phyloP scores from a whole-genome alignment of 2,797 vertebrate species.

The Cynopterus sphinx region DNA sequence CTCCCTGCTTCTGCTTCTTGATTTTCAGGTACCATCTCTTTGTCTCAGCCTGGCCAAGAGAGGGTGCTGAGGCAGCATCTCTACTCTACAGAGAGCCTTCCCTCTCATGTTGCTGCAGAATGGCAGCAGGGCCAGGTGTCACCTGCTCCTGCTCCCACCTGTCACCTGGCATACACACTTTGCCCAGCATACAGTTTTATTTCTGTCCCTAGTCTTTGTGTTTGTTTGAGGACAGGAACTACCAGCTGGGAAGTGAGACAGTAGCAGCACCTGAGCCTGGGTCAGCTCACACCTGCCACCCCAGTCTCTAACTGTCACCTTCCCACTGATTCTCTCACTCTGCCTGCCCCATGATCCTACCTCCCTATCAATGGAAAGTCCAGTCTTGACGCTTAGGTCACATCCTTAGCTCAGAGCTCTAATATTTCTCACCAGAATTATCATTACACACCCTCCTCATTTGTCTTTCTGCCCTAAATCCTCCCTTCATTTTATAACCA shows the following conservation, averaged over 20 bases:
- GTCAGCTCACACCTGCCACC: not conserved
- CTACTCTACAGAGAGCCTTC: not conserved
- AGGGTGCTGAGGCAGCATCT: not conserved
- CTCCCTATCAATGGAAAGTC: not conserved
- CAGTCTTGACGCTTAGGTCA: not conserved
- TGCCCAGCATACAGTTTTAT: not conserved
- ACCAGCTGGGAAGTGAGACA: not conserved
- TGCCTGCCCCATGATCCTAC: not conserved
- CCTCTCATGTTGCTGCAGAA: not conserved
- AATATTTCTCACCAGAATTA: not conserved
- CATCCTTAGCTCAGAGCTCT: not conserved
- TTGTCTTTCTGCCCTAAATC: not conserved
- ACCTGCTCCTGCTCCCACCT: not conserved
- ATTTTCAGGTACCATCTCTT: not conserved
- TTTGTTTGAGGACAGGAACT: conserved; percentile 55
- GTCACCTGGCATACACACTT: not conserved
- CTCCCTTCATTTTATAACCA: not conserved
- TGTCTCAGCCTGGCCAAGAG: not conserved
- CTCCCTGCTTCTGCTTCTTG: not conserved
- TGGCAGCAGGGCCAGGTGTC: not conserved
- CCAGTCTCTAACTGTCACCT: not conserved
- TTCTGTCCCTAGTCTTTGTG: not conserved
- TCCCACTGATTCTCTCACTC: not conserved
- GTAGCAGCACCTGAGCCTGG: not conserved
- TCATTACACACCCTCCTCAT: not conserved